These are phyloP conservation scores for Eclectus roratus DNA, from an alignment of 2,113 vertebrate species.

Conservation along the genomic window DNA sequence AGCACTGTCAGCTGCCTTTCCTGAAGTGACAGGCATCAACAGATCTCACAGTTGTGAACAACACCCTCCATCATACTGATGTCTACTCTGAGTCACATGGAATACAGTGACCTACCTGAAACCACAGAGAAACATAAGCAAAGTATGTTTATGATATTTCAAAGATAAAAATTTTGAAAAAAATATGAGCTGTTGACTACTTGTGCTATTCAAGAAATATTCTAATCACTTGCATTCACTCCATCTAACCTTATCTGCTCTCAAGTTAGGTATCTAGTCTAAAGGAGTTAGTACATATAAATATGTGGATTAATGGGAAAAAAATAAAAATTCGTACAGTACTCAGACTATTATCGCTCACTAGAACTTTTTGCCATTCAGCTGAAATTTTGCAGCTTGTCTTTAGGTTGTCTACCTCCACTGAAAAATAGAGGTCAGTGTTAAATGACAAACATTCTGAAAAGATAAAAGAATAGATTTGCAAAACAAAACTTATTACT, in stretches of 20 bases:
- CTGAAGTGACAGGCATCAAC: background rate
- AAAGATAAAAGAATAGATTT: background rate
- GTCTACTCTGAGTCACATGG: background rate
- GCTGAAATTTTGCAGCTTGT: background rate
- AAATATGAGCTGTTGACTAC: background rate
- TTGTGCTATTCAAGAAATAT: background rate
- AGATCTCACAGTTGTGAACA: background rate
- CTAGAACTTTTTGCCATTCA: background rate
- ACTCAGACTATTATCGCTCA: background rate
- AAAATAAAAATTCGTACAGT: background rate
- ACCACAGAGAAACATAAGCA: background rate
- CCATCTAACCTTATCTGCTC: background rate
- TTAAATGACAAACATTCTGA: background rate
- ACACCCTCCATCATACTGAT: background rate
- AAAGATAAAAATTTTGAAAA: background rate
- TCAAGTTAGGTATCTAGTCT: background rate
- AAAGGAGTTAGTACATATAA: background rate
- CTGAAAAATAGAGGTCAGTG: background rate
- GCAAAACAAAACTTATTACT: background rate
- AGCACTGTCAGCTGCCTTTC: background rate
- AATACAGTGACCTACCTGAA: background rate
- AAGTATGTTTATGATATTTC: background rate
- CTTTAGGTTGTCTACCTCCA: background rate
- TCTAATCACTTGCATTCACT: background rate
- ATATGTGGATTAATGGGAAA: background rate